These are phyloP conservation scores for Orestias chungarensis DNA, from an alignment of 2,797 vertebrate species.

Conservation along the genomic window DNA sequence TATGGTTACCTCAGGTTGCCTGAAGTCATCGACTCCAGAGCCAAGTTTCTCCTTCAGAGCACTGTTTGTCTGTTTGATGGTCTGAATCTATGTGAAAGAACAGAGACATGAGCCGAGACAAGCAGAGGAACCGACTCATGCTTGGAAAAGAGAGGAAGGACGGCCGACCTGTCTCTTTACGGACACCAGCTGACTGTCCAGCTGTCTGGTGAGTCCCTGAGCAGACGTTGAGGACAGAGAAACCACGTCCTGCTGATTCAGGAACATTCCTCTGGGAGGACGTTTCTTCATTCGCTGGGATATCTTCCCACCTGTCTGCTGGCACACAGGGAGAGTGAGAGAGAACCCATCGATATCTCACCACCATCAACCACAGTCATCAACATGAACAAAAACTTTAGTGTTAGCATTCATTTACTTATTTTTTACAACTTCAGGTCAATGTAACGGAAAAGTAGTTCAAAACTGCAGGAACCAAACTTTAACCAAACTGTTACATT, in stretches of 20 bases:
- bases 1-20: constrained; percentile 85
- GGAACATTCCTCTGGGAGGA: constrained; percentile 95
- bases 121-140: background rate
- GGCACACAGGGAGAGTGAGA: constrained; percentile 18
- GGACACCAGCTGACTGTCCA: constrained; percentile 91
- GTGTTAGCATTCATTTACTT: no score
- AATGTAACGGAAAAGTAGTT: no score
- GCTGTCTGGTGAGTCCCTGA: constrained; percentile 87
- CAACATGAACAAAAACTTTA: background rate
- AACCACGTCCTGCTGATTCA: constrained; percentile 89
- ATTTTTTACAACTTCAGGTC: no score
- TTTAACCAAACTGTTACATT: background rate
- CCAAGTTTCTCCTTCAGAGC: constrained; percentile 89
- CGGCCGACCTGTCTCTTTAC: constrained; percentile 90
- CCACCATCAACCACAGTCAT: no score
- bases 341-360: background rate
- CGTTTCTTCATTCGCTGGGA: constrained; percentile 92
- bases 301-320: constrained; percentile 57
- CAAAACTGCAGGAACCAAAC: background rate
- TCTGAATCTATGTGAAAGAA: constrained; percentile 85
- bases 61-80: constrained; percentile 91
- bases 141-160: constrained; percentile 75
- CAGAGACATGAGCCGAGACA: background rate
- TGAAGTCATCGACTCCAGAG: constrained; percentile 86
- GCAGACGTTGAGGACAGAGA: constrained; percentile 90